Evolutionary conservation across 2,888 invertebrate genomes (phyloP).

Genomic region (Protodeltote pygarga): DNA sequence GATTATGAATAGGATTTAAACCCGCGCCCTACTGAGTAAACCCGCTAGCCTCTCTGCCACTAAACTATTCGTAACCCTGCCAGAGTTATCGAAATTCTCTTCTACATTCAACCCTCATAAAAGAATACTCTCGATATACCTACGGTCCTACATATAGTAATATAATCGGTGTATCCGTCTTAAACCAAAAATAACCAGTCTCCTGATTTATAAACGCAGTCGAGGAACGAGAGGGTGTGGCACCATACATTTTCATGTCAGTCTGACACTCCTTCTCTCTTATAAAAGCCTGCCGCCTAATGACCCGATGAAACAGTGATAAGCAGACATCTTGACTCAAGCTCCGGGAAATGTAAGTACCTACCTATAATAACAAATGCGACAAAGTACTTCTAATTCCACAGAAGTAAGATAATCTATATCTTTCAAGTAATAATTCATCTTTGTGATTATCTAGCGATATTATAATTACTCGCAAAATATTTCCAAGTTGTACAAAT

Average conservation of each 20-base stretch:
- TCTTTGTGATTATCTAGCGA: constrained; percentile 4
- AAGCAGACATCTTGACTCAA: constrained; percentile 15
- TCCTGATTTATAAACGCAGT: no score
- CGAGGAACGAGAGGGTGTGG: constrained; percentile 15
- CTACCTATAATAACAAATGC: constrained; percentile 22
- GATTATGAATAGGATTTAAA: no score
- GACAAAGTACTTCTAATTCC: constrained; percentile 2
- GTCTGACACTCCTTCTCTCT: constrained; percentile 21
- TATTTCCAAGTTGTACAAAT: neutral
- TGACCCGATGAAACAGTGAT: constrained; percentile 30
- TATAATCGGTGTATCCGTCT: no score
- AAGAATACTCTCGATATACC: no score
- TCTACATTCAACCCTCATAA: no score
- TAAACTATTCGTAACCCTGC: no score
- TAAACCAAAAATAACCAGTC: no score
- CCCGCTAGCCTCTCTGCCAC: no score
- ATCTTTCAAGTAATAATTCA: constrained; percentile 29
- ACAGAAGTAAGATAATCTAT: constrained; percentile 12
- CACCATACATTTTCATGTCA: constrained; percentile 7
- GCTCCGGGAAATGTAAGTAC: no score
- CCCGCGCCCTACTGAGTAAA: no score
- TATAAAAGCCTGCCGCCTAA: constrained; percentile 4
- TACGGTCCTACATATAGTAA: no score
- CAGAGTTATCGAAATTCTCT: no score
- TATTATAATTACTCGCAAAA: neutral